These are phyloP conservation scores for Hydrotaea diabolus DNA, from an alignment of 2,888 invertebrate species.

Conservation along the genomic window DNA sequence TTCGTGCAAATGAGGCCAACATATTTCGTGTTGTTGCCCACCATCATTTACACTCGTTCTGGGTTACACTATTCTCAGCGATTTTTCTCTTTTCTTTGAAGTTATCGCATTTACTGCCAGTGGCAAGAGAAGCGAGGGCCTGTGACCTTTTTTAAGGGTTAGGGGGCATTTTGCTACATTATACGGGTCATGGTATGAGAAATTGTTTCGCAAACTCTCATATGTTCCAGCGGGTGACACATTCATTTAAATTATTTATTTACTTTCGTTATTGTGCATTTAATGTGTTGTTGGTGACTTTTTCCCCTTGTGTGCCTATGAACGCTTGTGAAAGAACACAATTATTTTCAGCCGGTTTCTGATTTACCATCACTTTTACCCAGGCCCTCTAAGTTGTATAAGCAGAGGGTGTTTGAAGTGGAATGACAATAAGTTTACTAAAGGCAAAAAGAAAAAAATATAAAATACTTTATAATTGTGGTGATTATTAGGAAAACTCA, in stretches of 20 bases:
- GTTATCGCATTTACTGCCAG: neutral
- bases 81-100: neutral
- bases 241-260: slow-evolving; percentile 3
- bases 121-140: neutral
- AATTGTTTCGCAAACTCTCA: neutral
- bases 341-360: neutral
- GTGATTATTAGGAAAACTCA: too few relatives aligned
- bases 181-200: neutral
- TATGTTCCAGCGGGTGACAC: neutral
- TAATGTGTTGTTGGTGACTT: neutral
- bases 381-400: too few relatives aligned
- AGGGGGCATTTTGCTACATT: neutral
- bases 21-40: neutral
- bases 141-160: neutral
- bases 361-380: neutral
- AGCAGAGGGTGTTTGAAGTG: too few relatives aligned
- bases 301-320: neutral
- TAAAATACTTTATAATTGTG: too few relatives aligned
- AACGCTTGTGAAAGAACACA: neutral
- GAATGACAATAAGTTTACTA: too few relatives aligned
- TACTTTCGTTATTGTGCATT: neutral
- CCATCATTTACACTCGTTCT: neutral
- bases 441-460: too few relatives aligned
- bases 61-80: neutral
- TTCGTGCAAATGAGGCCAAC: neutral